Evolutionary conservation across 92 coral and sea anemone species (phyloP), one percentile per base, ranked within the genome.

Genomic region (Diadumene lineata): DNA sequence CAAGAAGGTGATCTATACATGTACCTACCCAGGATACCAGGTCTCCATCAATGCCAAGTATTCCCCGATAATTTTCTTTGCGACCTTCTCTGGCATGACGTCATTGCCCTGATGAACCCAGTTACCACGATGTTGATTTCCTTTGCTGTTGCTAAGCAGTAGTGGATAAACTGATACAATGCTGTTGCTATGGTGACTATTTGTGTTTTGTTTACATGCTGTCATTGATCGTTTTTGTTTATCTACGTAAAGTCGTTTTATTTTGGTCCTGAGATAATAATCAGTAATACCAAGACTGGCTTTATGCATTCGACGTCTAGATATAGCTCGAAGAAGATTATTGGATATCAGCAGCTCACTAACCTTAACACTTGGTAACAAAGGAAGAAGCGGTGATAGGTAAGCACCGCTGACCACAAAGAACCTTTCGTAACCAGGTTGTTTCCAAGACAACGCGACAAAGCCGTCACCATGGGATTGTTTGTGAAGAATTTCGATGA

Each of bases 371-470:
- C 6, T 29, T 0, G 38, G 68, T 7, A 62, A 1, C 31, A 10
- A 11, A 10, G 68, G 17, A 11, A 72, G 11, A 0, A 72, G 34
- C 21, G 77, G 77, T 4, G 38, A 72, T 18, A 56, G 34, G 57
- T 72, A 72, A 7, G 66, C 30, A 23, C 66, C 25, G 15, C 64
- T n/a, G 11, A 72, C 57, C 50, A 72, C 22, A 28, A 56, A 18
- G 26, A 72, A 72, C 21, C 29, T 34, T 23, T 34, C 66, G 22
- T 26, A 23, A n/a, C 77, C 38, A 1, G 77, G 66, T 32, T 51
- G 77, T 32, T 77, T 84, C 88, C 88, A 84, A 11, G 75, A 66
- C n/a, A 84, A 56, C 43, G 75, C 65, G 16, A 84, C 88, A 78
- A 84, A 84, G 18, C 84, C 64, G 31, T 57, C 46, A 10, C 88